A percentile compares a stretch with the other conserved stretches of the same genome.
These are phyloP conservation scores for Pangasius mekongensis DNA, from an alignment of 2,797 vertebrate genomes.

Conservation along the genomic window DNA sequence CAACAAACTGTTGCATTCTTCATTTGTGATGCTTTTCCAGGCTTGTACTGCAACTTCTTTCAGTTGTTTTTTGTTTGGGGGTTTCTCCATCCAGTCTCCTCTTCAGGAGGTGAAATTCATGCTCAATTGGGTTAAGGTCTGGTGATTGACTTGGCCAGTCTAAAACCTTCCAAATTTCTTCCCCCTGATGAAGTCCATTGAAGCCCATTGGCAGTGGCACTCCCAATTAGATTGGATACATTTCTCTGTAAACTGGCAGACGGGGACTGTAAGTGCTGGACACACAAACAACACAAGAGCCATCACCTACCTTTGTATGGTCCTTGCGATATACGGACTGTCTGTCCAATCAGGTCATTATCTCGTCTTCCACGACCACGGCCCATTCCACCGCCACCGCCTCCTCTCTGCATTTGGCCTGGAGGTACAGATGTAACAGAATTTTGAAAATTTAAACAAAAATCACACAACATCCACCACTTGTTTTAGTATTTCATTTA, in stretches of 20 bases:
- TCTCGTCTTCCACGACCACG: slow-evolving; percentile 89
- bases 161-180: no score
- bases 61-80: not conserved
- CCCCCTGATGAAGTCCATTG: not conserved
- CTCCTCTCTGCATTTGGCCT: slow-evolving; percentile 73
- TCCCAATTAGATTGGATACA: not conserved
- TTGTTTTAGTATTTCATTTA: not conserved
- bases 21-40: not conserved
- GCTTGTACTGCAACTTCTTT: not conserved
- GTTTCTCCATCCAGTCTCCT: not conserved
- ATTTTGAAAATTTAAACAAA: not conserved
- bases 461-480: not conserved
- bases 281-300: not conserved
- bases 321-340: slow-evolving; percentile 92
- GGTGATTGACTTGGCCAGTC: not conserved
- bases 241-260: not conserved
- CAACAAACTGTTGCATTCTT: not conserved
- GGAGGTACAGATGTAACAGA: not conserved
- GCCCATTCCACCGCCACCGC: slow-evolving; percentile 77
- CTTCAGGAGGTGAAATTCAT: not conserved
- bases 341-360: slow-evolving; percentile 95
- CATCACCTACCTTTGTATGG: slow-evolving; percentile 89
- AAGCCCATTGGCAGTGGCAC: not conserved
- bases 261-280: not conserved
- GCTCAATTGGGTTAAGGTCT: not conserved